Conservation (phyloP, 2,888 invertebrate species). For the Nephrocerus scutellatus region DNA sequence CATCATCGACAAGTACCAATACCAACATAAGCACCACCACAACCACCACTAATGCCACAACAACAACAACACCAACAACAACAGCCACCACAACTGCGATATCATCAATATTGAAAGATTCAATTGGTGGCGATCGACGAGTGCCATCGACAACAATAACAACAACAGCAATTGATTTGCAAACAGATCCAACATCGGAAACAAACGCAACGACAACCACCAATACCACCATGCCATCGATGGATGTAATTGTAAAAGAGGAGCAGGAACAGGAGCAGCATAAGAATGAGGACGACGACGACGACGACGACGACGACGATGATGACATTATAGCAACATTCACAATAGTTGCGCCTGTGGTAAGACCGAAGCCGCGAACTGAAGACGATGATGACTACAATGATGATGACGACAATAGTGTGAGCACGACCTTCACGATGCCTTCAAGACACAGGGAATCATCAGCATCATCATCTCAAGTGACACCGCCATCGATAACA, state of each 20-base stretch:
- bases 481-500: slow-evolving; percentile 26
- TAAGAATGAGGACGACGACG: slow-evolving; percentile 19
- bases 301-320: slow-evolving; percentile 22
- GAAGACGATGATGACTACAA: slow-evolving; percentile 18
- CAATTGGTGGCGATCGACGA: too few relatives aligned
- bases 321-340: slow-evolving; percentile 39
- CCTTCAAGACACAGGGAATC: slow-evolving; percentile 32
- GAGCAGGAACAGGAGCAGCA: slow-evolving; percentile 20
- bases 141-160: slow-evolving; percentile 22
- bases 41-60: slow-evolving; percentile 29
- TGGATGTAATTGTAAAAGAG: slow-evolving; percentile 11
- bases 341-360: slow-evolving; percentile 33
- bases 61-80: slow-evolving; percentile 23
- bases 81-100: slow-evolving; percentile 49
- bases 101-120: too few relatives aligned
- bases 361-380: slow-evolving; percentile 16
- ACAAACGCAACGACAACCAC: slow-evolving; percentile 46
- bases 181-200: slow-evolving; percentile 16
- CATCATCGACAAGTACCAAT: slow-evolving; percentile 14
- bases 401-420: slow-evolving; percentile 25
- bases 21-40: slow-evolving; percentile 29
- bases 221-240: slow-evolving; percentile 7
- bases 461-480: slow-evolving; percentile 19
- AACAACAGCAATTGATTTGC: slow-evolving; percentile 48
- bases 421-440: slow-evolving; percentile 39